These are phyloP conservation scores for Protosalanx chinensis DNA, from an alignment of 2,797 vertebrate genomes.

Conservation along the genomic window DNA sequence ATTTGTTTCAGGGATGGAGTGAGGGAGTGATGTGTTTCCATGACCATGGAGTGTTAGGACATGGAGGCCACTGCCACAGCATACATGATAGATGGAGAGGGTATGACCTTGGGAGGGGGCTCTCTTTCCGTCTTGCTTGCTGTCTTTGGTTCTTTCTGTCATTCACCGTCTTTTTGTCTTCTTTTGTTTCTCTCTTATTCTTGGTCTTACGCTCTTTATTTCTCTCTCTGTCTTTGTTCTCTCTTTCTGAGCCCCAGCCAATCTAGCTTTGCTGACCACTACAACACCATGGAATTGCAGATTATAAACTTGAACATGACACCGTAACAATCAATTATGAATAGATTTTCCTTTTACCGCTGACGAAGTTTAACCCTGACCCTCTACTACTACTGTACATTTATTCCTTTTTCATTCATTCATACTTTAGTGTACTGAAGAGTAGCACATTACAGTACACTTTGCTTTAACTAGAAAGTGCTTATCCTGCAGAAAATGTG, in stretches of 20 bases:
- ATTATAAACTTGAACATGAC: no score
- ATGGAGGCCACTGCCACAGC: slow-evolving; percentile 31
- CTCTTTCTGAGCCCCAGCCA: background rate
- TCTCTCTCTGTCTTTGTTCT: background rate
- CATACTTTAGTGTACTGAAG: no score
- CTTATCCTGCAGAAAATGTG: no score
- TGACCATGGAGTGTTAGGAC: slow-evolving; percentile 25
- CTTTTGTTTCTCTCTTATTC: background rate
- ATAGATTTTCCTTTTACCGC: no score
- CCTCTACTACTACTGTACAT: no score
- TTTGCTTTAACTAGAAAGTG: no score
- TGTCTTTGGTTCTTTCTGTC: background rate
- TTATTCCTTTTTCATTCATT: no score
- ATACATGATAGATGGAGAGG: slow-evolving; percentile 43
- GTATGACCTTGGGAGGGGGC: slow-evolving; percentile 41
- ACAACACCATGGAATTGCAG: no score
- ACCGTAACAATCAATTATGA: no score
- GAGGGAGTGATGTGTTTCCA: slow-evolving; percentile 27
- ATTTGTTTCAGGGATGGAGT: slow-evolving; percentile 29
- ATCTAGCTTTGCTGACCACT: background rate
- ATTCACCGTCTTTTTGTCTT: background rate
- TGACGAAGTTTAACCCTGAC: no score
- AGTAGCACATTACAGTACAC: no score
- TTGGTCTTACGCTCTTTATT: background rate
- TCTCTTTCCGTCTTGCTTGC: background rate